A percentile compares a stretch with the other conserved stretches of the same genome.
These are phyloP conservation scores for Lasioglossum figueresi DNA, from an alignment of 2,888 invertebrate species.

Conservation along the genomic window DNA sequence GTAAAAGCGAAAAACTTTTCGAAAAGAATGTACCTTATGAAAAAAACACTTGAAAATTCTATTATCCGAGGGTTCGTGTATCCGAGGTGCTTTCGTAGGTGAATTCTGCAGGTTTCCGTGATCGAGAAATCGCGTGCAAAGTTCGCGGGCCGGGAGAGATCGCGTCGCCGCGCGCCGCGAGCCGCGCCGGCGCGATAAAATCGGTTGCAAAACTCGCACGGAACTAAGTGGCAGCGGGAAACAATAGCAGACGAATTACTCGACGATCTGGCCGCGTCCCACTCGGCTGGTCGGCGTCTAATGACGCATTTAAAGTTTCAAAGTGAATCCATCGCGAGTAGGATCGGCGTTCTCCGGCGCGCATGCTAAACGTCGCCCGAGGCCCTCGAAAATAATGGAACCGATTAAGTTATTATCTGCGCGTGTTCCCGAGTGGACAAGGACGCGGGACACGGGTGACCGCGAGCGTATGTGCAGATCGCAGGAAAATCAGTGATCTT, in stretches of 20 bases:
- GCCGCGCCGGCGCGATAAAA: constrained; percentile 31
- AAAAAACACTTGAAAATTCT: neutral
- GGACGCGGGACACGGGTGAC: constrained; percentile 48
- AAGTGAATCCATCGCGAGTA: constrained; percentile 39
- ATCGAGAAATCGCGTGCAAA: constrained; percentile 45
- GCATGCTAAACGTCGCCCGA: constrained; percentile 50
- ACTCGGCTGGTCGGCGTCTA: constrained; percentile 43
- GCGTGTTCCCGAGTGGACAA: constrained; percentile 27
- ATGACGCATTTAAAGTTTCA: constrained; percentile 44
- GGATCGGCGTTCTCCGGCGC: neutral
- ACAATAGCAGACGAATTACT: constrained; percentile 43
- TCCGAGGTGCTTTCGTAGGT: neutral
- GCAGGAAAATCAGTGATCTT: constrained; percentile 66
- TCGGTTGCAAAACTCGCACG: constrained; percentile 47
- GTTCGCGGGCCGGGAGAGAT: constrained; percentile 33
- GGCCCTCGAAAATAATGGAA: constrained; percentile 73
- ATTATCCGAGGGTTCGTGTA: neutral
- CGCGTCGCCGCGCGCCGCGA: constrained; percentile 27
- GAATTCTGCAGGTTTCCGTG: neutral
- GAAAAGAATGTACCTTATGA: neutral
- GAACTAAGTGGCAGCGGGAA: constrained; percentile 45
- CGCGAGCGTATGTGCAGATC: constrained; percentile 49
- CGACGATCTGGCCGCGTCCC: constrained; percentile 5
- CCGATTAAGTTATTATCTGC: constrained; percentile 73
- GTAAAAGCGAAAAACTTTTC: neutral